A percentile compares a stretch with the other conserved stretches of the same genome.
Conservation (phyloP, 2,888 invertebrate species). For the Neria commutata region DNA sequence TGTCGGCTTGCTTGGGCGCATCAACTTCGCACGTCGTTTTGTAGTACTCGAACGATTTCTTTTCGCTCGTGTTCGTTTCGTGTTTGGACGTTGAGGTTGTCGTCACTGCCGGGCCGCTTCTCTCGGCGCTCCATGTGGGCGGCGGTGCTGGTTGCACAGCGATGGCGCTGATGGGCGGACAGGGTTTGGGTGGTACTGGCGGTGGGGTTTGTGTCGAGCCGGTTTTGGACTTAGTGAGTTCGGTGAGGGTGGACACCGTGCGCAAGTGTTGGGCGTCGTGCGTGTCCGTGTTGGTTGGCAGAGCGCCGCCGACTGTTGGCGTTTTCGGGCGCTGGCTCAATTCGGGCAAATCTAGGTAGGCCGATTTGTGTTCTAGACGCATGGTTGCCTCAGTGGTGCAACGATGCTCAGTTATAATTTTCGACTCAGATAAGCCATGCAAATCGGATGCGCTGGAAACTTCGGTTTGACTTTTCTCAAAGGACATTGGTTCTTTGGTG, state of each 20-base stretch:
- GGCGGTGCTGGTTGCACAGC: slow-evolving; percentile 25
- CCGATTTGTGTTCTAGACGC: slow-evolving; percentile 62
- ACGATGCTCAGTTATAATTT: slow-evolving; percentile 62
- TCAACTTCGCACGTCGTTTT: slow-evolving; percentile 70
- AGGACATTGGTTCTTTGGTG: slow-evolving; percentile 52
- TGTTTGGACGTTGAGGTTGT: slow-evolving; percentile 34
- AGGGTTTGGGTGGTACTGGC: slow-evolving; percentile 53
- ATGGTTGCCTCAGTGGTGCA: slow-evolving; percentile 63
- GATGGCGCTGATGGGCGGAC: slow-evolving; percentile 37
- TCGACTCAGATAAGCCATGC: slow-evolving; percentile 61
- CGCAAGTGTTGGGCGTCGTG: slow-evolving; percentile 38
- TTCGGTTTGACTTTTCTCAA: slow-evolving; percentile 52
- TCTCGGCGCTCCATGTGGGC: slow-evolving; percentile 26
- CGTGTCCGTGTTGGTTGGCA: slow-evolving; percentile 38
- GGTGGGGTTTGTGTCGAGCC: slow-evolving; percentile 50
- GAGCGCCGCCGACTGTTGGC: slow-evolving; percentile 30
- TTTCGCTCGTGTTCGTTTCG: slow-evolving; percentile 65
- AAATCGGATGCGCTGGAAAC: slow-evolving; percentile 54
- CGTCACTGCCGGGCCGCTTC: slow-evolving; percentile 30
- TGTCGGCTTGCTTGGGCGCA: slow-evolving; percentile 25
- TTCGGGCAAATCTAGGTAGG: slow-evolving; percentile 55
- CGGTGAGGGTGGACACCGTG: slow-evolving; percentile 39
- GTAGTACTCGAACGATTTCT: slow-evolving; percentile 72
- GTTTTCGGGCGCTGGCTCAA: slow-evolving; percentile 44
- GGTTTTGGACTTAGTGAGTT: slow-evolving; percentile 36